These are phyloP conservation scores for Bombus waltoni DNA, from an alignment of 1,140 invertebrate genomes.

Conservation along the genomic window DNA sequence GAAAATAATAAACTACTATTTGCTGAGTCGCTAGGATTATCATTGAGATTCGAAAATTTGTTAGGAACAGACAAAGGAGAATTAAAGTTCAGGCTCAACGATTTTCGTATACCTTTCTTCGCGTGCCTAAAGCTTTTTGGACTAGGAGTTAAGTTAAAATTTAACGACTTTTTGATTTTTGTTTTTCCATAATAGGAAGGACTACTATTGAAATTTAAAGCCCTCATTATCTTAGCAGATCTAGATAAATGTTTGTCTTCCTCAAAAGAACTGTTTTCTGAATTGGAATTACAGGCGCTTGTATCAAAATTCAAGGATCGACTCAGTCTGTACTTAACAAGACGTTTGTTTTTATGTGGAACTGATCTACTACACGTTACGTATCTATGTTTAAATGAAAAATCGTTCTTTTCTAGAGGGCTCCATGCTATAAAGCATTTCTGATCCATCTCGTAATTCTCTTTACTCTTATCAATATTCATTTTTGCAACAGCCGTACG, in stretches of 20 bases:
- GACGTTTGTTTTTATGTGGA: slow-evolving; percentile 59
- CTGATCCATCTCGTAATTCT: slow-evolving; percentile 62
- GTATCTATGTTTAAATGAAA: slow-evolving; percentile 61
- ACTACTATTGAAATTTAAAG: slow-evolving; percentile 69
- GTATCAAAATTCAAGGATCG: slow-evolving; percentile 74
- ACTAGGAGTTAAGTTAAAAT: slow-evolving; percentile 73
- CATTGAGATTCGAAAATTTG: slow-evolving; percentile 67
- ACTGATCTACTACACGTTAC: slow-evolving; percentile 64
- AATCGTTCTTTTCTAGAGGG: slow-evolving; percentile 57
- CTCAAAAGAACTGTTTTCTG: slow-evolving; percentile 39
- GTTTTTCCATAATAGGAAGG: slow-evolving; percentile 58
- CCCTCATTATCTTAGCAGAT: slow-evolving; percentile 77
- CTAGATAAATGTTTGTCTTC: slow-evolving; percentile 67
- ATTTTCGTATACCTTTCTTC: slow-evolving; percentile 27
- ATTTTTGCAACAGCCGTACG: slow-evolving; percentile 40
- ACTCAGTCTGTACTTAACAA: slow-evolving; percentile 67
- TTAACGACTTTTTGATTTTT: slow-evolving; percentile 75
- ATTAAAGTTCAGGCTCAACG: slow-evolving; percentile 54
- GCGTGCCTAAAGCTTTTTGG: slow-evolving; percentile 60
- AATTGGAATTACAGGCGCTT: slow-evolving; percentile 59
- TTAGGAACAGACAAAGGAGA: slow-evolving; percentile 61
- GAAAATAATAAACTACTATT: slow-evolving; percentile 55
- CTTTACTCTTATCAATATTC: slow-evolving; percentile 42
- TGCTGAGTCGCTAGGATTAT: slow-evolving; percentile 62
- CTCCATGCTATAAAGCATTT: slow-evolving; percentile 63